These are phyloP conservation scores for Heliconius aoede DNA, from an alignment of 2,888 invertebrate species.

Conservation along the genomic window DNA sequence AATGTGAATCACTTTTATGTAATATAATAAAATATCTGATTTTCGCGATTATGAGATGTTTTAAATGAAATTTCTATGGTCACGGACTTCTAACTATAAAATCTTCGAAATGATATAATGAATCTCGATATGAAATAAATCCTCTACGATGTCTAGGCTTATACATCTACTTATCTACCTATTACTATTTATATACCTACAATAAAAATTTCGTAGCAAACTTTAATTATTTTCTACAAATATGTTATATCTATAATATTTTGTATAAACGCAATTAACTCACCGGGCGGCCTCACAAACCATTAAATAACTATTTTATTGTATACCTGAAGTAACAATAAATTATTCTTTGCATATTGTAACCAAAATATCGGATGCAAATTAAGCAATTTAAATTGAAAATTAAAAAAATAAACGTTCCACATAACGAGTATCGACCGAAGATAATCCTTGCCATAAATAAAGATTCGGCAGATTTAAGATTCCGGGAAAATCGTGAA, in stretches of 20 bases:
- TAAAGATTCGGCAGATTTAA: conserved; percentile 20
- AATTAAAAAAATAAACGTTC: conserved; percentile 23
- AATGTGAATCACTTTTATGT: no score
- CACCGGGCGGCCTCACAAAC: conserved; percentile 15
- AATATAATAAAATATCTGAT: no score
- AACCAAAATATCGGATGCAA: conserved; percentile 23
- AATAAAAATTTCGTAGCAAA: neutral
- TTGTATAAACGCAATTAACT: conserved; percentile 19
- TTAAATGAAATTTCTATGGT: no score
- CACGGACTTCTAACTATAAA: no score
- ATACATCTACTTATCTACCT: neutral
- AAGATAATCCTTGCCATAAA: conserved; percentile 29
- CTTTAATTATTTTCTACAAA: conserved; percentile 11
- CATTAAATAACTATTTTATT: conserved; percentile 27
- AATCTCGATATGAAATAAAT: no score
- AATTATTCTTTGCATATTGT: conserved; percentile 23
- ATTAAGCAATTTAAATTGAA: conserved; percentile 31
- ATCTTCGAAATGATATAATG: no score
- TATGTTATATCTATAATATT: conserved; percentile 5
- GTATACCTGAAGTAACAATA: conserved; percentile 1
- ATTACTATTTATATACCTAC: neutral
- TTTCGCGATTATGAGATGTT: no score
- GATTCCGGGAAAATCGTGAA: conserved; percentile 31
- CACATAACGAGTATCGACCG: conserved; percentile 11
- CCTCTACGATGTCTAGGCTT: neutral